A percentile compares a stretch with the other conserved stretches of the same genome.
phyloP scores from a whole-genome alignment of 2,888 invertebrate genomes.

The Cataglyphis livida region DNA sequence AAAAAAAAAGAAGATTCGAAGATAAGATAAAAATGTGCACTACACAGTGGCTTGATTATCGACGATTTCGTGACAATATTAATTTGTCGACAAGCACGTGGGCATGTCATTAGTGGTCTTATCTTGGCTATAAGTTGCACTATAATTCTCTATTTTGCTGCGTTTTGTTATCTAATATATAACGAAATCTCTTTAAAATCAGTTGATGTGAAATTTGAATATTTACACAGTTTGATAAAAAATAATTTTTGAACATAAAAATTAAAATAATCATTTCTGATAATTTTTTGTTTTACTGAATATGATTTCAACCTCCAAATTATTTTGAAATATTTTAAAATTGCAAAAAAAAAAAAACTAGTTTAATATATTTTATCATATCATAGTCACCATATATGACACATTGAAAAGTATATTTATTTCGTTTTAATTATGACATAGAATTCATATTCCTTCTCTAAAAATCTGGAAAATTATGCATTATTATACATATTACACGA shows the following conservation, averaged over 20 bases:
- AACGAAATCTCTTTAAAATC: background rate
- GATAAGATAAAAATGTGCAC: constrained; percentile 7
- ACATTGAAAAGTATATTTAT: background rate
- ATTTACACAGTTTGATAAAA: background rate
- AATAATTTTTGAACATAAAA: background rate
- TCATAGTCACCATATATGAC: background rate
- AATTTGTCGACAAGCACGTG: constrained; percentile 57
- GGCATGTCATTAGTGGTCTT: constrained; percentile 30
- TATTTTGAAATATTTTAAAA: background rate
- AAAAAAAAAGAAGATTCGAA: constrained; percentile 9
- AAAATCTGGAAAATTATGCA: background rate
- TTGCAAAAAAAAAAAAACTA: background rate
- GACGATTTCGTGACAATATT: constrained; percentile 70
- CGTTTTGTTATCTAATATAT: constrained; percentile 4
- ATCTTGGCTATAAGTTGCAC: constrained; percentile 18
- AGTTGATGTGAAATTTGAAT: background rate
- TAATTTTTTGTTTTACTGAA: background rate
- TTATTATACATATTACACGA: background rate
- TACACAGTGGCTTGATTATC: constrained; percentile 3
- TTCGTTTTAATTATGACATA: background rate
- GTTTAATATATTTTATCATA: background rate
- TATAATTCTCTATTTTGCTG: constrained; percentile 7
- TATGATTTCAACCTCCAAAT: background rate
- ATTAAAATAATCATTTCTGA: background rate
- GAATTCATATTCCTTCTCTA: background rate